phyloP scores from a whole-genome alignment of 2,888 invertebrate genomes.

The Trissolcus japonicus region DNA sequence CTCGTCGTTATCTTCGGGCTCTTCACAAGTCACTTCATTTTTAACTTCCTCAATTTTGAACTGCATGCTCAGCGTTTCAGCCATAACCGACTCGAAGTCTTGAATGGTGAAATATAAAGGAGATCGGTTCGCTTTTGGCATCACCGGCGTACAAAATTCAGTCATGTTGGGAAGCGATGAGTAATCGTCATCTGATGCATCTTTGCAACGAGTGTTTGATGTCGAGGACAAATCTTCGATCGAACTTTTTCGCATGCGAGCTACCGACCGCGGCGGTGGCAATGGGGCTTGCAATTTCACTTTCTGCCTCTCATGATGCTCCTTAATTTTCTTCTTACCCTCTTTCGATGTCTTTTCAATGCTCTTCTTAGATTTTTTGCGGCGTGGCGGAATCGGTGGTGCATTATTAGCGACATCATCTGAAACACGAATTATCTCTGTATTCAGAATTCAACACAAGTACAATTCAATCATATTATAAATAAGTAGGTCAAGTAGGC shows the following conservation, averaged over 20 bases:
- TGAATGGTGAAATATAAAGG: slow-evolving; percentile 70
- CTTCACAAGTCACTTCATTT: slow-evolving; percentile 23
- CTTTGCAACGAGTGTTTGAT: slow-evolving; percentile 6
- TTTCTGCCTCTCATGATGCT: slow-evolving; percentile 46
- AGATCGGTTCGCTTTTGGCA: slow-evolving; percentile 54
- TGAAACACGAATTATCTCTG: slow-evolving; percentile 45
- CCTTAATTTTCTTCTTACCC: slow-evolving; percentile 42
- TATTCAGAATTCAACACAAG: too few species aligned
- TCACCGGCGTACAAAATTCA: not conserved
- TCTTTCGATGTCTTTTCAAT: slow-evolving; percentile 46
- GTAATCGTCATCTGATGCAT: slow-evolving; percentile 7
- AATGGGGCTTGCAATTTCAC: slow-evolving; percentile 55
- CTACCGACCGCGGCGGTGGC: slow-evolving; percentile 44
- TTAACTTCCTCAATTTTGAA: slow-evolving; percentile 25
- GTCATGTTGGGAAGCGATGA: slow-evolving; percentile 30
- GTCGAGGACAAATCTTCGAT: slow-evolving; percentile 21
- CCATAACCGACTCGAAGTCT: slow-evolving; percentile 71
- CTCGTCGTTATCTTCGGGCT: slow-evolving; percentile 16
- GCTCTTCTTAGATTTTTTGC: slow-evolving; percentile 66
- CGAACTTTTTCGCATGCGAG: slow-evolving; percentile 40
- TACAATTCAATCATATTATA: too few species aligned
- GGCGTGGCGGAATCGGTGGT: slow-evolving; percentile 73
- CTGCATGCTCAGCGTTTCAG: slow-evolving; percentile 37
- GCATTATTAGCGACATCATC: slow-evolving; percentile 61
- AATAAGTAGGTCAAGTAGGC: too few species aligned